Percentiles rank a stretch among this genome's conserved stretches.
These are phyloP conservation scores for Diplolepis rosae DNA, from an alignment of 2,888 invertebrate genomes.

Conservation along the genomic window DNA sequence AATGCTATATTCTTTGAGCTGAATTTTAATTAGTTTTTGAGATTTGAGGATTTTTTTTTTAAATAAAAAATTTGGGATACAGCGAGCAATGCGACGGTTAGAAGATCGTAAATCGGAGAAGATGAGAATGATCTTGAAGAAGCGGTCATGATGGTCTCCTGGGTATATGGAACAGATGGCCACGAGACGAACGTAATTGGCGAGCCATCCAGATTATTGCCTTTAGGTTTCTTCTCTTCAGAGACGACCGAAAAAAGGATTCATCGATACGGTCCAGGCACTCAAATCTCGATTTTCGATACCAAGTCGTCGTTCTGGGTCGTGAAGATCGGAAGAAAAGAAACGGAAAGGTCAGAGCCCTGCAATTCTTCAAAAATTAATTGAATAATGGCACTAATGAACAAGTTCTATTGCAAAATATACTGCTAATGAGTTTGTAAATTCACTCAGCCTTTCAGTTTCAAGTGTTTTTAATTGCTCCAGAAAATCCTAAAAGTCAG, in stretches of 20 bases:
- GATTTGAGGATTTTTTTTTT: background rate
- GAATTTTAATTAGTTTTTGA: background rate
- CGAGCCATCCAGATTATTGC: conserved; percentile 48
- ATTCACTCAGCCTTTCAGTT: too few species aligned
- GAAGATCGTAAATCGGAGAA: conserved; percentile 36
- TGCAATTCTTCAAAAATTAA: conserved; percentile 3
- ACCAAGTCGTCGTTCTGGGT: conserved; percentile 16
- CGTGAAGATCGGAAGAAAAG: background rate
- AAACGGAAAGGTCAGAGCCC: conserved; percentile 15
- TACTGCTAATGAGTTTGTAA: too few species aligned
- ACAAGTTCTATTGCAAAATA: background rate
- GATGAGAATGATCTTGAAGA: conserved; percentile 52
- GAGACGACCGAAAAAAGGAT: conserved; percentile 38
- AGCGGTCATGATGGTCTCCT: conserved; percentile 57
- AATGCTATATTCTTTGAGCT: too few species aligned
- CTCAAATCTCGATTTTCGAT: conserved; percentile 38
- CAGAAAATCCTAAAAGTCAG: too few species aligned
- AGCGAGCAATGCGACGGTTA: background rate
- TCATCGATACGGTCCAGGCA: conserved; percentile 32
- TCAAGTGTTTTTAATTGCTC: too few species aligned
- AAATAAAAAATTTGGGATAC: background rate
- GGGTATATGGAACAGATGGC: conserved; percentile 68
- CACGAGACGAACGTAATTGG: conserved; percentile 72
- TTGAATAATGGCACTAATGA: background rate
- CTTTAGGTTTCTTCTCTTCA: conserved; percentile 34